Evolutionary conservation across 1,140 invertebrate species (phyloP), one percentile per base, ranked within the genome.

Genomic region (Cryptotermes secundus): DNA sequence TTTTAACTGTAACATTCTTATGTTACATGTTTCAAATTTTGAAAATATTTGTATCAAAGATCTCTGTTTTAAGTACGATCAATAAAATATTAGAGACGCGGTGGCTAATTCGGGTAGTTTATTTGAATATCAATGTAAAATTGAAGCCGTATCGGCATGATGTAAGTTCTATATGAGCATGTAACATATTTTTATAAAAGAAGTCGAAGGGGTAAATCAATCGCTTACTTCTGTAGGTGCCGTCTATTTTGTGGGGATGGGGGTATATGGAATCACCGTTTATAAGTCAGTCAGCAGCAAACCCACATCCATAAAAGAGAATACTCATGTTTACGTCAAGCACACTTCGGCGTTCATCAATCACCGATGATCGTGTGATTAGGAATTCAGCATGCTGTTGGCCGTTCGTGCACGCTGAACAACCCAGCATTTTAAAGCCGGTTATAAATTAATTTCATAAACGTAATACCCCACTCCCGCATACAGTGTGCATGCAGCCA

Each of bases 381-480:
- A 72, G 26, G 59, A 72, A 72, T 72, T 72, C 59, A 72, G 59
- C 59, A 72, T 72, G 59, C 26, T 72, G 59, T 72, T 72, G 6
- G n/a, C n/a, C 59, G 45, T 14, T 49, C 45, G 22, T 49, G 45
- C 19, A 49, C 3, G 53, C 53, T 59, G 3, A 72, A 31, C 26
- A 3, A 31, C 3, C 26, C 53, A n/a, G 12, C 59, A 72, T 72
- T 72, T 72, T 72, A 72, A 72, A 72, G 31, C 59, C 16, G 59
- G 59, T 26, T 26, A 72, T 72, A 72, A 72, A 72, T 72, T 72
- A 72, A 72, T 72, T 72, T 14, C n/a, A 72, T 72, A 72, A 72
- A 72, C 26, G 59, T 14, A 72, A 26, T 9, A 1, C 59, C n/a
- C n/a, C 2, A 10, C 59, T 26, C 26, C n/a, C n/a, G 59, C 59